Conservation (phyloP, 1,140 invertebrate species). For the Drosophila navojoa region DNA sequence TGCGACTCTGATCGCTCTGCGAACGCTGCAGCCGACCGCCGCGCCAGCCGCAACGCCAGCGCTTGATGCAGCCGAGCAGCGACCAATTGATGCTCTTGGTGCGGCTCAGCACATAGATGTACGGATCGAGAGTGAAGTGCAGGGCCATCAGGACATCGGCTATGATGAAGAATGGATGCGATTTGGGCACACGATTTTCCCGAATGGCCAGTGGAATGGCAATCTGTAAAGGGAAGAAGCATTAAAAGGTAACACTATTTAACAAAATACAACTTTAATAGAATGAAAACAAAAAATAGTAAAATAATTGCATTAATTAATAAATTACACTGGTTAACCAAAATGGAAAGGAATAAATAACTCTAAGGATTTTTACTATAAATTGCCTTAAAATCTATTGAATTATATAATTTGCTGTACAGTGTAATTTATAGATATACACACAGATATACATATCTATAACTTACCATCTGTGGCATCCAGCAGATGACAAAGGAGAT, state of each 20-base stretch:
- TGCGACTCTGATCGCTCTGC: constrained; percentile 79
- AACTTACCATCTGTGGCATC: constrained; percentile 93
- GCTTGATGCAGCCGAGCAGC: constrained; percentile 69
- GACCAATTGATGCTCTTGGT: constrained; percentile 83
- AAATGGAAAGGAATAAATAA: too few species aligned
- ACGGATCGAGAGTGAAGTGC: constrained; percentile 92
- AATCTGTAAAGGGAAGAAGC: constrained; percentile 85
- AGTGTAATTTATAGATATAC: background rate
- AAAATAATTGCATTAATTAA: too few species aligned
- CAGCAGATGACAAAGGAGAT: constrained; percentile 93
- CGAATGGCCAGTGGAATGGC: constrained; percentile 88
- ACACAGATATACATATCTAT: too few species aligned
- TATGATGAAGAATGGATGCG: constrained; percentile 80
- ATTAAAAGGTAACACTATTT: background rate
- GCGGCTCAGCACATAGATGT: constrained; percentile 91
- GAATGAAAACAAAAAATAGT: too few species aligned
- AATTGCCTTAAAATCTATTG: too few species aligned
- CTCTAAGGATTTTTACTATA: too few species aligned
- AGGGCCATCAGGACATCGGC: constrained; percentile 91
- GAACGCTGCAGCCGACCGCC: constrained; percentile 63
- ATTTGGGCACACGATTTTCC: constrained; percentile 57
- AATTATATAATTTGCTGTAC: too few species aligned
- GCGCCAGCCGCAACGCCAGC: constrained; percentile 70
- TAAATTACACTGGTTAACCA: too few species aligned
- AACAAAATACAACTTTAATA: too few species aligned